These are phyloP conservation scores for Drosophila willistoni DNA, from an alignment of 1,140 invertebrate species.

Conservation along the genomic window DNA sequence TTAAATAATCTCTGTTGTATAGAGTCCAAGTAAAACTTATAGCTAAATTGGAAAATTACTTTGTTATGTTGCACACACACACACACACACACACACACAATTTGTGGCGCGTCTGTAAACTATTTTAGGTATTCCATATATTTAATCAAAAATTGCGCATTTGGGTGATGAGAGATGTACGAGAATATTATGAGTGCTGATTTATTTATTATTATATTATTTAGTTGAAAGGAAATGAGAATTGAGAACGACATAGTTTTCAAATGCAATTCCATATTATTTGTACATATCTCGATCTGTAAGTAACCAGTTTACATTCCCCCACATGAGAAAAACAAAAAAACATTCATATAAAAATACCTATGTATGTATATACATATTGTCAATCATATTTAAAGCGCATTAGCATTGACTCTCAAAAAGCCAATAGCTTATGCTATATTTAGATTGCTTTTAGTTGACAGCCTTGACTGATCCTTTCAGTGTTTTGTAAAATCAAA, in stretches of 20 bases:
- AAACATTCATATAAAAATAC: too few species aligned
- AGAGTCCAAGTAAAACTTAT: constrained; percentile 2
- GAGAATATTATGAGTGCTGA: constrained; percentile 45
- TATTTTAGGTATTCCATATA: constrained; percentile 71
- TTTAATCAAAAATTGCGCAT: constrained; percentile 69
- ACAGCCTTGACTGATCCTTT: too few species aligned
- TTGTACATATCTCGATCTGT: background rate
- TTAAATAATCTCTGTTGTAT: constrained; percentile 22
- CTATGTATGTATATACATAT: too few species aligned
- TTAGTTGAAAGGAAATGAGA: constrained; percentile 61
- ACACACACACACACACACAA: constrained; percentile 39
- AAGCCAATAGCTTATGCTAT: too few species aligned
- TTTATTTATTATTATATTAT: constrained; percentile 65
- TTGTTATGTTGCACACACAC: constrained; percentile 55
- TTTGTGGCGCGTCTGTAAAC: constrained; percentile 68
- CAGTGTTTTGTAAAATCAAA: too few species aligned
- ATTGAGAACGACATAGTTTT: constrained; percentile 66
- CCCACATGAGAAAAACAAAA: too few species aligned
- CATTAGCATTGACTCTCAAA: too few species aligned
- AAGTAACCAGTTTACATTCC: too few species aligned
- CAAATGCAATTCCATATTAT: constrained; percentile 3
- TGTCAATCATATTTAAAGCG: too few species aligned
- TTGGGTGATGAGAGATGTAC: constrained; percentile 18
- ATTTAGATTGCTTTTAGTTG: too few species aligned
- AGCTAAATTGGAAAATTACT: constrained; percentile 78